phyloP scores from a whole-genome alignment of 2,888 invertebrate genomes.

The Nudaria mundana region DNA sequence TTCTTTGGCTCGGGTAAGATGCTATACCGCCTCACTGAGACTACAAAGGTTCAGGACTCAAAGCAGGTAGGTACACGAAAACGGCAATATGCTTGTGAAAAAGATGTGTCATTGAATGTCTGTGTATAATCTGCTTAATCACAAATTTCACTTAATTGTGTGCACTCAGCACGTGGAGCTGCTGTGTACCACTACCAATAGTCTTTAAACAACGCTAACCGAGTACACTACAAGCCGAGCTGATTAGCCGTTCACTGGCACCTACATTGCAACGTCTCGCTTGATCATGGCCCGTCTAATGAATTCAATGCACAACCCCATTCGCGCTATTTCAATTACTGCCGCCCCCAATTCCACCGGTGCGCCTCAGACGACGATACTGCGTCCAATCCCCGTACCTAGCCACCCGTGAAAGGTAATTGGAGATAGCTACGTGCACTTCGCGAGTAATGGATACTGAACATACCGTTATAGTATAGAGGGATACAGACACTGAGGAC shows the following conservation, averaged over 20 bases:
- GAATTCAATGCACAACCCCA: slow-evolving; percentile 28
- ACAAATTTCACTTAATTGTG: too few relatives aligned
- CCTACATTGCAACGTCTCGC: background rate
- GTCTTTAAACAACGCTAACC: slow-evolving; percentile 26
- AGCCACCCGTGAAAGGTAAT: slow-evolving; percentile 19
- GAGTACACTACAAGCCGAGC: slow-evolving; percentile 26
- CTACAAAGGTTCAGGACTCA: too few relatives aligned
- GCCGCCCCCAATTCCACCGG: slow-evolving; percentile 4
- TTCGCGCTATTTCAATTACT: slow-evolving; percentile 37
- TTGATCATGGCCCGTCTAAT: slow-evolving; percentile 31
- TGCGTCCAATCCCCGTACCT: slow-evolving; percentile 19
- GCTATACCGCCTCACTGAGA: too few relatives aligned
- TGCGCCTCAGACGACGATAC: slow-evolving; percentile 11
- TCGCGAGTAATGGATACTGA: slow-evolving; percentile 28
- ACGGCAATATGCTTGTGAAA: too few relatives aligned
- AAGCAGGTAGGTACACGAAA: too few relatives aligned
- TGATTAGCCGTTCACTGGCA: slow-evolving; percentile 20
- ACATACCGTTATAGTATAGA: slow-evolving; percentile 23
- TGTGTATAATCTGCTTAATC: too few relatives aligned
- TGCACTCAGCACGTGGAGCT: too few relatives aligned
- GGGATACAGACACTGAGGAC: slow-evolving; percentile 6
- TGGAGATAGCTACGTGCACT: slow-evolving; percentile 29
- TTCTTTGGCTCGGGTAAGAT: too few relatives aligned
- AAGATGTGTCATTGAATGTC: too few relatives aligned
- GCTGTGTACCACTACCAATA: too few relatives aligned